Percentiles rank a stretch among this genome's conserved stretches.
phyloP scores from a whole-genome alignment of 2,113 vertebrate genomes.

The Gasterosteus nipponicus region DNA sequence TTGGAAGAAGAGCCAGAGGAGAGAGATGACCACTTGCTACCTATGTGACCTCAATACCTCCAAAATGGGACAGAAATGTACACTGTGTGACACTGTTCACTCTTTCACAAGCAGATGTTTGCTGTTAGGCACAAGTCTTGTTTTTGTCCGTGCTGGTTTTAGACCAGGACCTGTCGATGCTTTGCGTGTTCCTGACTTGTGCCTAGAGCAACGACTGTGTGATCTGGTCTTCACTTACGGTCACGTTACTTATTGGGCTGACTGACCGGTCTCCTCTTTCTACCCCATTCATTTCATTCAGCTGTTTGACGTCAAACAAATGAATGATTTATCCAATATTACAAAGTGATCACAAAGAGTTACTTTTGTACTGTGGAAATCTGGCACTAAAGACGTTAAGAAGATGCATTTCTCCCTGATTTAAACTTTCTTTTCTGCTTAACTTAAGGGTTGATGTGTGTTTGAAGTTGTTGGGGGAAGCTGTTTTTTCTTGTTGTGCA shows the following conservation, averaged over 20 bases:
- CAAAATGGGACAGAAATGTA: constrained; percentile 36
- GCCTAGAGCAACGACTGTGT: constrained; percentile 32
- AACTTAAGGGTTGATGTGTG: neutral
- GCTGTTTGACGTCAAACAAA: constrained; percentile 35
- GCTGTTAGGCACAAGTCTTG: constrained; percentile 54
- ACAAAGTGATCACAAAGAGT: constrained; percentile 17
- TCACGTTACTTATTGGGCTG: constrained; percentile 24
- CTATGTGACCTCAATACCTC: constrained; percentile 85
- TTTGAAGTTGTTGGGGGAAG: constrained; percentile 1
- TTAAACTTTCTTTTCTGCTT: constrained; percentile 24
- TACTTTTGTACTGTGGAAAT: constrained; percentile 19
- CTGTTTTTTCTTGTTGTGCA: constrained; percentile 16
- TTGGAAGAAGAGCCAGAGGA: constrained; percentile 92
- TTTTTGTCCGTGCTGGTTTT: constrained; percentile 36
- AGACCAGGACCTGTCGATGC: constrained; percentile 35
- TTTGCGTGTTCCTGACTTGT: constrained; percentile 39
- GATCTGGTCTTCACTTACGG: constrained; percentile 19
- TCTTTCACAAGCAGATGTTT: constrained; percentile 47
- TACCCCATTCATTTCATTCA: constrained; percentile 29
- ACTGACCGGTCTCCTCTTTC: constrained; percentile 11
- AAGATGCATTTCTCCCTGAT: neutral
- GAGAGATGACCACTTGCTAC: constrained; percentile 94
- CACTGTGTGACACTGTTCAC: constrained; percentile 51
- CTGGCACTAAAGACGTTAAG: constrained; percentile 20
- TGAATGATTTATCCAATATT: constrained; percentile 25